Base-by-base conservation (phyloP, 2,113 vertebrate genomes). In the Microcebus lehilahytsara region DNA sequence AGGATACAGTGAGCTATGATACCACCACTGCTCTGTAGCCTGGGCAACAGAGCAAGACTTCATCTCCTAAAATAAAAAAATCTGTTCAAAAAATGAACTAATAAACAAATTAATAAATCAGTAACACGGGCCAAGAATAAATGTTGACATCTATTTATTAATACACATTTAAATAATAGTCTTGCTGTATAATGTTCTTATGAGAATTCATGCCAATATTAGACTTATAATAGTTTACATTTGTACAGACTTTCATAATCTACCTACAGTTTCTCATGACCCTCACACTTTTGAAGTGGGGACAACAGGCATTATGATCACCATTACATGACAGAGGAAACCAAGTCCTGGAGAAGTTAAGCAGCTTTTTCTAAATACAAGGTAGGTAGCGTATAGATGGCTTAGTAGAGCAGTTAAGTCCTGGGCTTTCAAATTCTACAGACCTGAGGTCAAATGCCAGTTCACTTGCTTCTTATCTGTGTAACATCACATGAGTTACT, bases 101-200 rank as follows among this genome's bases (percentile, higher is more conserved):
- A 80, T 23, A 77, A 92, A 85, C 56, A 80, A 95, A 84, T 89
- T 19, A 83, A 58, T 89, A 74, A 75, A 74, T 75, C 42, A 66
- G 46, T 86, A 89, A 77, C 19, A 60, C 3, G 75, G 30, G 30
- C 8, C 27, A 84, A 71, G 51, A 86, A 80, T 85, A 90, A 94
- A 88, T 64, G 12, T 9, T 85, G 32, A 87, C 1, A 58, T 69
- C 2, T 40, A 72, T 88, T 88, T 80, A 56, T 56, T 56, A 56
- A 56, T 88, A 72, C 1, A 58, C 5, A 89, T 49, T 49, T 95
- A 80, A 85, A 75, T 67, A 74, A 27, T n/a, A 80, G 34, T 53
- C 46, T 64, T 79, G 22, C 34, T 42, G 22, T 74, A 60, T 22
- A 93, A 83, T 75, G 13, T 40, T 51, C 34, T 69, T 81, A 66